phyloP scores from a whole-genome alignment of 2,888 invertebrate species.

The Gortyna flavago region DNA sequence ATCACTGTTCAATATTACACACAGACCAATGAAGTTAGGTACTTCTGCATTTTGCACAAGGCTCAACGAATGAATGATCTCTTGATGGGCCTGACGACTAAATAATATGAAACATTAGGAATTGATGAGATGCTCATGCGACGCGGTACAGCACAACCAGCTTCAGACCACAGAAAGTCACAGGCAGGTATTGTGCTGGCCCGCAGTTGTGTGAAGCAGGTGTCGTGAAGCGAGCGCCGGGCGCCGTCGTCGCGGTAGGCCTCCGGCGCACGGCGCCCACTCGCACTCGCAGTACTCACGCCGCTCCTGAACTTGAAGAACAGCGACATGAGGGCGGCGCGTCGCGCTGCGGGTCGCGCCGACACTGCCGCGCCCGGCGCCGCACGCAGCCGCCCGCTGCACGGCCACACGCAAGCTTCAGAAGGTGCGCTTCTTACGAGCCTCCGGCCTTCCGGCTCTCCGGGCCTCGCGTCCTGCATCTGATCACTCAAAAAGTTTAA shows the following conservation, averaged over 20 bases:
- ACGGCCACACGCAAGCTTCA: slow-evolving; percentile 16
- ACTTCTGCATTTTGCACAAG: neutral
- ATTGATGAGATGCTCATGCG: neutral
- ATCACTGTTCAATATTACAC: neutral
- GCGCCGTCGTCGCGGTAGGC: neutral
- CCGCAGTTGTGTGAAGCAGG: neutral
- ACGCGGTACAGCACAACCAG: neutral
- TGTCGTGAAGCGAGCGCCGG: slow-evolving; percentile 18
- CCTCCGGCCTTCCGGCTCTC: neutral
- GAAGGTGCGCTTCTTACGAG: slow-evolving; percentile 13
- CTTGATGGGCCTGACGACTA: neutral
- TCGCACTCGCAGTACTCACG: slow-evolving; percentile 80
- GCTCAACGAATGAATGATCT: neutral
- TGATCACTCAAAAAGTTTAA: too few relatives aligned
- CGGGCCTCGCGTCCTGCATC: neutral
- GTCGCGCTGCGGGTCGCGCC: slow-evolving; percentile 73
- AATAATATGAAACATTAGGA: neutral
- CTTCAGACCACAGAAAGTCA: slow-evolving; percentile 1
- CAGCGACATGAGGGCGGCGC: slow-evolving; percentile 82
- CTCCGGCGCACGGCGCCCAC: neutral
- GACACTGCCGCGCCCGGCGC: slow-evolving; percentile 71
- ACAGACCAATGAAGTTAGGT: slow-evolving; percentile 4
- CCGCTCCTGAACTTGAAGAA: slow-evolving; percentile 89
- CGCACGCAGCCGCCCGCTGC: slow-evolving; percentile 50
- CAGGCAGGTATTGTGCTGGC: neutral